These are phyloP conservation scores for Balanococcus diminutus DNA, from an alignment of 2,888 invertebrate genomes.

Conservation along the genomic window DNA sequence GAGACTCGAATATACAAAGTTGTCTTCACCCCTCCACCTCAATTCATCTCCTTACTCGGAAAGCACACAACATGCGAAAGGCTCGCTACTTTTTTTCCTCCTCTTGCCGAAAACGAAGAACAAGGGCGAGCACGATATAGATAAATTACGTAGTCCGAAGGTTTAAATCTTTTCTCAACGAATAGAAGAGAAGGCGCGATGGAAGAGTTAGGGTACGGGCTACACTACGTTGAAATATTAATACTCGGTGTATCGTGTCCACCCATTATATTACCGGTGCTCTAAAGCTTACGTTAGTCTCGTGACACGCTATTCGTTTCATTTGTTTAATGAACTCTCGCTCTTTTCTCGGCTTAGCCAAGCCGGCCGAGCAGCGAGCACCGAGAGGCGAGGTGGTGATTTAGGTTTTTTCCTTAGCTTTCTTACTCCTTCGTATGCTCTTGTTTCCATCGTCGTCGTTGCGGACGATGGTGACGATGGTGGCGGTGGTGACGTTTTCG, in stretches of 20 bases:
- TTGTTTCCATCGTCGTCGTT: not conserved
- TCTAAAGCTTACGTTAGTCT: not conserved
- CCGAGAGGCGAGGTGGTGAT: not conserved
- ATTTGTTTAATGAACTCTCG: constrained; percentile 20
- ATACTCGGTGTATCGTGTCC: not conserved
- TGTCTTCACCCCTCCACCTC: too few relatives aligned
- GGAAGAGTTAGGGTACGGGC: not conserved
- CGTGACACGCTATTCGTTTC: constrained; percentile 26
- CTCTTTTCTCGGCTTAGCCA: not conserved
- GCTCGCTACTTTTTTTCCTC: not conserved
- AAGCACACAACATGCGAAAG: not conserved
- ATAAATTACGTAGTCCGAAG: not conserved
- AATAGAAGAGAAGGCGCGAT: not conserved
- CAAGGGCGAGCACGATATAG: not conserved
- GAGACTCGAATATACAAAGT: not conserved
- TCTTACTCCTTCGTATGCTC: not conserved
- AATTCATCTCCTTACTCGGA: not conserved
- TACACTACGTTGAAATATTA: not conserved
- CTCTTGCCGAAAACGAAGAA: not conserved
- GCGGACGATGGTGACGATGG: too few relatives aligned
- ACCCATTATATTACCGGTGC: constrained; percentile 23
- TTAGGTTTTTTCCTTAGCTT: not conserved
- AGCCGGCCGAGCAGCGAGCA: not conserved
- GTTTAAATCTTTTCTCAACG: not conserved
- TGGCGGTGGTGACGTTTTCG: not conserved